These are phyloP conservation scores for Pantherophis alleghaniensis DNA, from an alignment of 2,797 vertebrate genomes.

Conservation along the genomic window DNA sequence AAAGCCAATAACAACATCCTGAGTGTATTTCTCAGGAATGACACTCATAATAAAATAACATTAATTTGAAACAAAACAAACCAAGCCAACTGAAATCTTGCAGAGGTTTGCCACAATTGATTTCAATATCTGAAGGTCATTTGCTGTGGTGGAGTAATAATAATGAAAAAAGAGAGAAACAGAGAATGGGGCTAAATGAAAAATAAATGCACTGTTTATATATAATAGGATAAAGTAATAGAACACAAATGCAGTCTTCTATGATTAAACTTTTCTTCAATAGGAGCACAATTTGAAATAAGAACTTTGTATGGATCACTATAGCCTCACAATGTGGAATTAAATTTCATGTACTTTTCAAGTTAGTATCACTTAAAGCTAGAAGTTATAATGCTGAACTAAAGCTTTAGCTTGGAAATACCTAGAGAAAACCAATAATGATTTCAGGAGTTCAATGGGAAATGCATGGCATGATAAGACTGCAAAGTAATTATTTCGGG, in stretches of 20 bases:
- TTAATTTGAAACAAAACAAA: slow-evolving; percentile 60
- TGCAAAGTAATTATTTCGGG: slow-evolving; percentile 60
- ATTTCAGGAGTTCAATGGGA: slow-evolving; percentile 53
- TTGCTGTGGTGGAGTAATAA: slow-evolving; percentile 68
- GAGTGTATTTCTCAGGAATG: slow-evolving; percentile 60
- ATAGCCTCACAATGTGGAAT: slow-evolving; percentile 43
- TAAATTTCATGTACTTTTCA: slow-evolving; percentile 52
- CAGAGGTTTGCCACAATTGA: slow-evolving; percentile 66
- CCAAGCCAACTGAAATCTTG: slow-evolving; percentile 59
- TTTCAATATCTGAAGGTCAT: slow-evolving; percentile 73
- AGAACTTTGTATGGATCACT: slow-evolving; percentile 31
- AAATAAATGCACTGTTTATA: slow-evolving; percentile 69
- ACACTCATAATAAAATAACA: slow-evolving; percentile 64
- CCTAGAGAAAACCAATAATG: slow-evolving; percentile 59
- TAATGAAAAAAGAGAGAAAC: slow-evolving; percentile 54
- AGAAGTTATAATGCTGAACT: slow-evolving; percentile 55
- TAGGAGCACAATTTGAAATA: not conserved
- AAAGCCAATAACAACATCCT: slow-evolving; percentile 38
- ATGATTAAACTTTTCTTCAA: slow-evolving; percentile 44
- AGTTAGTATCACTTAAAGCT: slow-evolving; percentile 37
- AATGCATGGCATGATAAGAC: slow-evolving; percentile 55
- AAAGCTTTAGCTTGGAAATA: slow-evolving; percentile 48
- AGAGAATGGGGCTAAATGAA: slow-evolving; percentile 57
- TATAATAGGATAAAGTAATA: slow-evolving; percentile 61
- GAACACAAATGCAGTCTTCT: slow-evolving; percentile 47